Evolutionary conservation across 2,888 invertebrate species (phyloP).

Genomic region (Ochlodes sylvanus): DNA sequence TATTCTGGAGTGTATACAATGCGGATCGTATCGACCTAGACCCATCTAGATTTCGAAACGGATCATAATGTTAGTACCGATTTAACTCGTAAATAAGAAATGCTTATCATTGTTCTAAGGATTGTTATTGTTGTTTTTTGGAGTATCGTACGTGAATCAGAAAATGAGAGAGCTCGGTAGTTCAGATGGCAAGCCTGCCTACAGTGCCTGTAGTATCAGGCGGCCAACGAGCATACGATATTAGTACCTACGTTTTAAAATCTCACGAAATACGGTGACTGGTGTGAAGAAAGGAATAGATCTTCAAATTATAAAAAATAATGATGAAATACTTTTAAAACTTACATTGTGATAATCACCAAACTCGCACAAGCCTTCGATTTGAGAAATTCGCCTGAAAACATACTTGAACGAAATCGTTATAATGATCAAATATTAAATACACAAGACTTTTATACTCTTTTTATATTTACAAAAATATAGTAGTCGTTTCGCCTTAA

Average conservation of each 20-base stretch:
- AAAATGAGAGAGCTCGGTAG: too few species aligned
- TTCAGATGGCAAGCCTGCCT: too few species aligned
- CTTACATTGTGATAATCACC: not conserved
- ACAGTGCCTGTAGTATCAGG: too few species aligned
- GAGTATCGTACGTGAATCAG: too few species aligned
- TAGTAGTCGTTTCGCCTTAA: constrained; percentile 21
- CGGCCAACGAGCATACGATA: too few species aligned
- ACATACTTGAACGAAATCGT: constrained; percentile 24
- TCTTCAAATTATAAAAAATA: too few species aligned
- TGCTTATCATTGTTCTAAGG: not conserved
- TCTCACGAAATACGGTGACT: too few species aligned
- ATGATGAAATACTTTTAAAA: too few species aligned
- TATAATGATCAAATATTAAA: not conserved
- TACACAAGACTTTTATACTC: not conserved
- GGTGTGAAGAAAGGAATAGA: too few species aligned
- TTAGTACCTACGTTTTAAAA: too few species aligned
- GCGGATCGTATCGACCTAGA: not conserved
- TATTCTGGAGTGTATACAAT: not conserved
- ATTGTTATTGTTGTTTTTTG: too few species aligned
- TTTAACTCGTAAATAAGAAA: not conserved
- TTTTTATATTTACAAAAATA: not conserved
- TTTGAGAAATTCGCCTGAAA: constrained; percentile 8
- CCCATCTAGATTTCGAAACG: not conserved
- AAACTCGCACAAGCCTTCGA: not conserved
- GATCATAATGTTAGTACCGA: not conserved